Evolutionary conservation across 2,888 invertebrate genomes (phyloP), one percentile per base, ranked within the genome.

Genomic region (Parelbella ahira): DNA sequence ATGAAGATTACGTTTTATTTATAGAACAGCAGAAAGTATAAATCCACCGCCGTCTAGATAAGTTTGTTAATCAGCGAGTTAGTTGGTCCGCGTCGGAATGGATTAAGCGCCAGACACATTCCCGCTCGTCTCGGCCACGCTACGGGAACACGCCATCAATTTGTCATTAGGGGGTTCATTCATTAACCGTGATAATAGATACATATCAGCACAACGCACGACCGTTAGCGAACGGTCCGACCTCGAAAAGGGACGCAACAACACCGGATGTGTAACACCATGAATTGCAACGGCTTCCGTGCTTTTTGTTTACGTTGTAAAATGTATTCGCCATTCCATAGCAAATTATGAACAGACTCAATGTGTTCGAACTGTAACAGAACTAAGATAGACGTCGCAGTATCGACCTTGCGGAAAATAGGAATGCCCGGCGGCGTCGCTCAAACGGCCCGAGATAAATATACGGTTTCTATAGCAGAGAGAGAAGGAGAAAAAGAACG

Each of bases 151-250:
- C 18, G 47, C 29, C 48, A 58, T 56, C 49, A 56, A 60, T 54
- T 56, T 53, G 43, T 53, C 48, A 57, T 64, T 56, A 62, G 50
- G 53, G n/a, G 49, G 42, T 48, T 56, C 32, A 41, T 41, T 41
- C 32, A 41, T 33, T 41, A 41, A 41, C 39, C 32, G 39, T 33
- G 39, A 33, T 41, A 41, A 41, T 41, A 41, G 39, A 41, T 41
- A 41, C 20, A 32, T 27, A 41, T 41, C 39, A 41, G 61, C 65
- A 63, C 59, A 58, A 56, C 54, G 50, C 45, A 52, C 50, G 60
- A 73, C 76, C 69, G 76, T 74, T 76, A 73, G 54, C 51, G 55
- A 72, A 69, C 68, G 71, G 68, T 61, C 50, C 53, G 66, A 59
- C 68, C 69, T 73, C 63, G 51, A 68, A 69, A 73, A 74, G 72